Evolutionary conservation across 2,113 vertebrate species (phyloP), one percentile per base, ranked within the genome.

Genomic region (Callipepla squamata): DNA sequence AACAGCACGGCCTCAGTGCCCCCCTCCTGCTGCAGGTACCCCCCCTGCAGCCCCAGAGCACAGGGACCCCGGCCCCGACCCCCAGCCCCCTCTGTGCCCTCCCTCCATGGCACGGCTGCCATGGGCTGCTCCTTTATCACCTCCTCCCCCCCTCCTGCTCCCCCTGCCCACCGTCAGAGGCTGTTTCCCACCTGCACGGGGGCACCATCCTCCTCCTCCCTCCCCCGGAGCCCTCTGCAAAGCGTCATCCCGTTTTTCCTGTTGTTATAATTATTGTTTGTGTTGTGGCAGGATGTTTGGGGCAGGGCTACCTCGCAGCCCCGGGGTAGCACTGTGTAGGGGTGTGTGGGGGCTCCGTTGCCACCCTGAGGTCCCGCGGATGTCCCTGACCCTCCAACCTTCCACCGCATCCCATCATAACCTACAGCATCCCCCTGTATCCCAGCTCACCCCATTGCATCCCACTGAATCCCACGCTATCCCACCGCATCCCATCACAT

Each of bases 301-400:
- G 73, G 59, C n/a, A 47, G 45, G 12, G 6, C 17, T 51, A 12
- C 48, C 44, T 59, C 3, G 0, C 18, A 82, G 7, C 57, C 57
- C 42, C 0, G 1, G 5, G 1, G 1, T 36, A 7, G 21, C 57
- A 87, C 30, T 0, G 3, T 4, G 15, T 1, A 50, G 26, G 50
- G 1, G 9, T 38, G 63, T 3, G 2, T 25, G 2, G 11, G 32
- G 48, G 42, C 36, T 28, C 70, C 6, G 1, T 18, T 26, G 1
- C 0, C 22, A 42, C 77, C n/a, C 36, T 25, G 75, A 57, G 36
- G 5, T 80, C 58, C 2, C 34, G 22, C 59, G 18, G 11, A 40
- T 28, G 25, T 67, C 61, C 8, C 18, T 21, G 14, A 11, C 20
- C 19, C 20, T 28, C 17, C 4, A 5, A 19, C 42, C 61, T 9